phyloP scores from a whole-genome alignment of 2,113 vertebrate species.

The Dicaeum eximium region DNA sequence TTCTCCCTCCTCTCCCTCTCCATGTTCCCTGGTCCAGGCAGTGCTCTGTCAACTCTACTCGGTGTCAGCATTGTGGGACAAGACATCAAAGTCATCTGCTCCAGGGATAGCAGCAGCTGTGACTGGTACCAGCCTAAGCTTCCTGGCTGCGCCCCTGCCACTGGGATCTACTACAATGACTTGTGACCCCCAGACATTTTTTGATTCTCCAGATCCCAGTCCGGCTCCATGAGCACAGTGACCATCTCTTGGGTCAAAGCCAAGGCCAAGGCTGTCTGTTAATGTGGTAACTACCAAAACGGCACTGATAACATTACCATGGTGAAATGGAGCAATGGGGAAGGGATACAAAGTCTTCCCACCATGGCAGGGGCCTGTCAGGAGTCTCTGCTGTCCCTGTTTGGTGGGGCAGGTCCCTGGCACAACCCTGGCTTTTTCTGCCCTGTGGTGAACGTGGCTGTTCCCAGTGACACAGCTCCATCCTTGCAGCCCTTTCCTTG shows the following conservation, averaged over 20 bases:
- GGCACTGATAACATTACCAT: no score
- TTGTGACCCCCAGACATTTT: not conserved
- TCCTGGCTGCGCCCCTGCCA: not conserved
- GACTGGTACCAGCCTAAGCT: not conserved
- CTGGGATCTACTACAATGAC: accelerated
- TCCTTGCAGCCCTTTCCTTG: not conserved
- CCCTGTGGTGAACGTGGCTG: not conserved
- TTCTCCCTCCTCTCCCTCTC: not conserved
- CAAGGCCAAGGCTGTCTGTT: not conserved
- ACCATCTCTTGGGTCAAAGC: not conserved
- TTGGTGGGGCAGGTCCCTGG: no score
- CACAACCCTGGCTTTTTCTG: not conserved
- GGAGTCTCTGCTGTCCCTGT: not conserved
- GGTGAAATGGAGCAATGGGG: accelerated
- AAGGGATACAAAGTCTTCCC: not conserved
- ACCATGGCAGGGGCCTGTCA: no score
- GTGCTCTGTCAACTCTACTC: not conserved
- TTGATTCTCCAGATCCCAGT: not conserved
- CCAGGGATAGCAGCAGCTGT: not conserved
- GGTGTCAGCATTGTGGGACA: accelerated
- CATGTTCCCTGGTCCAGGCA: not conserved
- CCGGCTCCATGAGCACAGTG: not conserved
- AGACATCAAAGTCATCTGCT: not conserved
- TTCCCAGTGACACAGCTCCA: not conserved
- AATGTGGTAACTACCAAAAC: not conserved